Evolutionary conservation across 2,888 invertebrate genomes (phyloP), one percentile per base, ranked within the genome.

Genomic region (Caradrina kadenii): DNA sequence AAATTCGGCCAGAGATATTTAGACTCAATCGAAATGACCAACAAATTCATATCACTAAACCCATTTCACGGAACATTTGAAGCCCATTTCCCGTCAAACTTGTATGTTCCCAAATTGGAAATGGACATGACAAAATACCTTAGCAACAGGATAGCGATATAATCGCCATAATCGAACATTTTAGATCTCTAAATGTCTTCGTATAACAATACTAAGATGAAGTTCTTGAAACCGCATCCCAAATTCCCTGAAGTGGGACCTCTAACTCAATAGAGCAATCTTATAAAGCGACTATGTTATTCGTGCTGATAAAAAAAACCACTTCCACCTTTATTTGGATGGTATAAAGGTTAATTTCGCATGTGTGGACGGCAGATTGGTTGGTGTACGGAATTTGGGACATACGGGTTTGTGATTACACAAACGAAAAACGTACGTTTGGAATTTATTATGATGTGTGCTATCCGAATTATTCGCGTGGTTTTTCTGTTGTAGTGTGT

Each of bases 211-310:
- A 67, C 64, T 31, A 66, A 77, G 86, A 78, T 79, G 84, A 79
- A 82, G 80, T 84, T 84, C 76, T 69, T 71, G 76, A 84, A 82
- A 82, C 82, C 85, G 75, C 83, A 79, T 83, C 83, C 79, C 85
- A 74, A 87, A 87, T 81, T 85, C 88, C 87, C 87, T 73, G 83
- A 86, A 88, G 86, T 86, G 69, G 75, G 83, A 82, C 86, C 84
- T 76, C 82, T 78, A 83, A 85, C 86, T 86, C 86, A 81, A 84
- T 85, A 82, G 82, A 84, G 81, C 82, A 83, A 86, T 83, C 83
- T 87, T 82, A 79, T 84, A 80, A 82, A 80, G 76, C 82, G 73
- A 80, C 86, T 79, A 86, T 31, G 59, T 81, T 79, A 76, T 55
- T 49, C 35, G 31, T 53, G 68, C 73, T 22, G 19, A 17, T 61